Evolutionary conservation across 2,888 invertebrate species (phyloP), one percentile per base, ranked within the genome.

Genomic region (Galerucella pusilla): DNA sequence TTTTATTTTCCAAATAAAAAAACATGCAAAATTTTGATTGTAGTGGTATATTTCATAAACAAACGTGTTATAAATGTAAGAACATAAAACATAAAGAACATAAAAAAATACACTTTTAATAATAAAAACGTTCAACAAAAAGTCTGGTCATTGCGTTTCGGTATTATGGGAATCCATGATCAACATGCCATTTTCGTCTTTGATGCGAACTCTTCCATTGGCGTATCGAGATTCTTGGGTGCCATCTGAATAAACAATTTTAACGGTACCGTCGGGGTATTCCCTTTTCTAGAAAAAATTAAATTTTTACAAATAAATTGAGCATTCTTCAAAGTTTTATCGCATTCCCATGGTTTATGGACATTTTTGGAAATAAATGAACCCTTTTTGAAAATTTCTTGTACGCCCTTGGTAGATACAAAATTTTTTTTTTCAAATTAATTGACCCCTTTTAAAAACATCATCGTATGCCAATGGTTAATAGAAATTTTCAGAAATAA

Each of bases 261-360:
- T 97, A 0, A 96, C 92, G 0, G 97, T 97, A 2, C 97, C 97
- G 88, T 98, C 96, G 0, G 97, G 97, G 88, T 95, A 98, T 86
- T 97, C 96, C 49, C 97, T 91, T 82, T 95, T 92, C 94, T 95
- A 68, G 9, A 75, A 75, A 75, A 76, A 73, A 59, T 46, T 20
- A 20, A 20, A 20, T 20, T 20, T 20, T 20, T 20, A 20, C 20
- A 20, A 20, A 20, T 20, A 20, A 20, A 20, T 20, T 20, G 20
- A 20, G 20, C 20, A 20, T 20, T 20, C 20, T 20, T 20, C 20
- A 20, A 20, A 20, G 20, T 20, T 20, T 20, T 20, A 20, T 20
- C 20, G 20, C 1, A 20, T 20, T 20, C 20, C 20, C 20, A 20
- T 20, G 20, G 20, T 20, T 20, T 20, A 20, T 20, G 20, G 20